Evolutionary conservation across 92 coral and sea anemone genomes (phyloP).

Genomic region (Pocillopora grandis): DNA sequence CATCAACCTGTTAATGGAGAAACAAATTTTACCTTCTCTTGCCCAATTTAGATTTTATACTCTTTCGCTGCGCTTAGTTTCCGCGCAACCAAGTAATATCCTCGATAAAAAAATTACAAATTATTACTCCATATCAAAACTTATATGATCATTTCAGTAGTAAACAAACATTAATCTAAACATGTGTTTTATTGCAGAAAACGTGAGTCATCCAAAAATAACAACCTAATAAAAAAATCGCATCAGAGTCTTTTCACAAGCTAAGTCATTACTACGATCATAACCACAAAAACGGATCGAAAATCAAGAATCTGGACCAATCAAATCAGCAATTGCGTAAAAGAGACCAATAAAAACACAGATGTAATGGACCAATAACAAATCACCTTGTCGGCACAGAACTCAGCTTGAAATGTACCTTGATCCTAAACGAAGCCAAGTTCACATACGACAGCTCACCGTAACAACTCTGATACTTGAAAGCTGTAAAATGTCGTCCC

Average conservation of each 20-base stretch:
- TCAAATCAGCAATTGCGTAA: conserved; percentile 43
- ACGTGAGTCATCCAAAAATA: conserved; percentile 38
- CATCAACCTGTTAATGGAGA: no score
- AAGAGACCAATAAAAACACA: conserved; percentile 49
- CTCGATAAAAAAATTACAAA: no score
- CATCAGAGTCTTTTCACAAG: conserved; percentile 31
- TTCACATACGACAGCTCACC: conserved; percentile 43
- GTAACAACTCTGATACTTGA: conserved; percentile 19
- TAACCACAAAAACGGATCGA: conserved; percentile 41
- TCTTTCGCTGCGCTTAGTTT: no score
- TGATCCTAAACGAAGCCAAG: conserved; percentile 29
- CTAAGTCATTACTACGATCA: conserved; percentile 38
- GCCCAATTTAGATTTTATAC: no score
- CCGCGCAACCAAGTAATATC: no score
- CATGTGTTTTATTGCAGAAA: conserved; percentile 41
- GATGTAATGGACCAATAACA: conserved; percentile 49
- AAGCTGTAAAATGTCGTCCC: conserved; percentile 32
- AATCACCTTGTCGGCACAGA: conserved; percentile 38
- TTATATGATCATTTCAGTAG: no score
- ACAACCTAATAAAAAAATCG: conserved; percentile 36
- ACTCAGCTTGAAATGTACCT: conserved; percentile 39
- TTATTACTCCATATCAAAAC: no score
- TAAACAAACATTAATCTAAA: neutral
- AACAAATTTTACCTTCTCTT: no score
- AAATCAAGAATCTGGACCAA: conserved; percentile 55